phyloP scores from a whole-genome alignment of 2,113 vertebrate species.

The Sardina pilchardus region DNA sequence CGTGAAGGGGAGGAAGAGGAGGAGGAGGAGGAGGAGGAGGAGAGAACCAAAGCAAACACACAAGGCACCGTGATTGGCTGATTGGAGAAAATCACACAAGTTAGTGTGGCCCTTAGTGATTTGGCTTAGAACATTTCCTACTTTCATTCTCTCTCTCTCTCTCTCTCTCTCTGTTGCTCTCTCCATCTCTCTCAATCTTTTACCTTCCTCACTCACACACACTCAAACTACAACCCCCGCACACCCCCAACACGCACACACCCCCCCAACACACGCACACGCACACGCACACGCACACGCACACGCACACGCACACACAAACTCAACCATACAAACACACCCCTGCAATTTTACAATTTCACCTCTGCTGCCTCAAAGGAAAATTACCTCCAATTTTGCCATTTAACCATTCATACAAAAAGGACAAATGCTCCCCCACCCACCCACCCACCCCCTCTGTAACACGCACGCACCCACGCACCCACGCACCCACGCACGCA shows the following conservation, averaged over 20 bases:
- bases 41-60: not conserved
- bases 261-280: not conserved
- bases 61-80: not conserved
- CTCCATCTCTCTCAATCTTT: not conserved
- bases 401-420: not conserved
- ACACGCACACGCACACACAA: not conserved
- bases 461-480: no score
- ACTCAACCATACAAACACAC: not conserved
- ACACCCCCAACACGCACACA: not conserved
- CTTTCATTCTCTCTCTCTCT: not conserved
- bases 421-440: not conserved
- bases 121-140: not conserved
- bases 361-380: not conserved
- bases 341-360: conserved; percentile 1
- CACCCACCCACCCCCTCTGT: not conserved
- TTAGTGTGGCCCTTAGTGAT: not conserved
- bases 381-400: not conserved
- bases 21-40: no score
- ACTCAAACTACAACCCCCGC: not conserved
- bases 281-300: not conserved
- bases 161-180: not conserved
- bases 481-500: no score
- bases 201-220: not conserved
- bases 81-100: not conserved
- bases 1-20: no score